These are phyloP conservation scores for Mobula birostris DNA, from an alignment of 2,113 vertebrate genomes.

Conservation along the genomic window DNA sequence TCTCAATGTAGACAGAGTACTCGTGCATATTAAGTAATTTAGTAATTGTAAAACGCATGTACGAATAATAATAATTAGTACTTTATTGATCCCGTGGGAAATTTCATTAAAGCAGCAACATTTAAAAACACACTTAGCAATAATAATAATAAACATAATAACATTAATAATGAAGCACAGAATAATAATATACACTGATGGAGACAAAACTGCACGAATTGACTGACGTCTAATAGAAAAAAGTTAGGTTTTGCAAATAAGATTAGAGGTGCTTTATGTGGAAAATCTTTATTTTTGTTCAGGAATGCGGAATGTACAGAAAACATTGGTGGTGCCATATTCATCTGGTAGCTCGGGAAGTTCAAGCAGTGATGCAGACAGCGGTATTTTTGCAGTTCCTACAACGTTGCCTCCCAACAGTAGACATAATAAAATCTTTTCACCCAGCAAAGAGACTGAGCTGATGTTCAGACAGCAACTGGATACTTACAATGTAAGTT, in stretches of 20 bases:
- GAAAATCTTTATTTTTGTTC: neutral
- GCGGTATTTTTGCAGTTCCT: constrained; percentile 82
- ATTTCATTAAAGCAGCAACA: too few relatives aligned
- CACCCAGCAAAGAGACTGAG: constrained; percentile 86
- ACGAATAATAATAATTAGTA: neutral
- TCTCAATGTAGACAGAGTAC: too few relatives aligned
- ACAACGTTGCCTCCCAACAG: constrained; percentile 92
- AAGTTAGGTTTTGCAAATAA: neutral
- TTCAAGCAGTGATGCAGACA: constrained; percentile 61
- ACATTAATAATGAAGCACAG: too few relatives aligned
- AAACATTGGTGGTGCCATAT: constrained; percentile 70
- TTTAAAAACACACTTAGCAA: too few relatives aligned
- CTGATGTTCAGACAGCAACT: constrained; percentile 85
- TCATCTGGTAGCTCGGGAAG: constrained; percentile 49
- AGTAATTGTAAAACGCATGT: neutral
- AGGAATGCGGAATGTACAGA: constrained; percentile 78
- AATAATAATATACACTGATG: neutral
- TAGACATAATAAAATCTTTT: constrained; percentile 80
- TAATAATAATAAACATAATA: too few relatives aligned
- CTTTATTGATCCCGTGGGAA: too few relatives aligned
- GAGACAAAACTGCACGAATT: neutral
- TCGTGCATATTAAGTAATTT: neutral
- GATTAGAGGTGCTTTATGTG: neutral
- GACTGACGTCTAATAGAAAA: neutral
- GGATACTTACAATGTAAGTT: constrained; percentile 87